Conservation (phyloP, 2,113 vertebrate species). For the Budorcas taxicolor region DNA sequence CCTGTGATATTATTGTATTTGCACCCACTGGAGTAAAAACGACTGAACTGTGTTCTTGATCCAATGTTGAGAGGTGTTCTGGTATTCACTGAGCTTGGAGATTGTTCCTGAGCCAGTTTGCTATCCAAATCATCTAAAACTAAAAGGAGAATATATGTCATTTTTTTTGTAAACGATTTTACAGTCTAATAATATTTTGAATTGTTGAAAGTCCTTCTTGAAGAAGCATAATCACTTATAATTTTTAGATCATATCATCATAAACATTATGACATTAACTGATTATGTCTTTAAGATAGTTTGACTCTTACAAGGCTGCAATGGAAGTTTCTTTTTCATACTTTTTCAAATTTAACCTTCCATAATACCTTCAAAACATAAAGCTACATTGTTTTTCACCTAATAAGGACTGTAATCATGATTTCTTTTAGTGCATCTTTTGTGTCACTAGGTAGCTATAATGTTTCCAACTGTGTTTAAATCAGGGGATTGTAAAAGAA, state of each 20-base stretch:
- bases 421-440: background rate
- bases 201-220: background rate
- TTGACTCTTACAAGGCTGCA: background rate
- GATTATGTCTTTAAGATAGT: background rate
- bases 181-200: background rate
- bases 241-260: slow-evolving; percentile 5
- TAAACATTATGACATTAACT: background rate
- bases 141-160: slow-evolving; percentile 56
- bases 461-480: background rate
- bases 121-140: slow-evolving; percentile 84
- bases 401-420: background rate
- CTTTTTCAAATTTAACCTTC: background rate
- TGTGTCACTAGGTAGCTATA: background rate
- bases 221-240: background rate
- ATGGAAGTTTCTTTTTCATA: background rate
- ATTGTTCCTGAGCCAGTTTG: slow-evolving; percentile 82
- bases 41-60: slow-evolving; percentile 43
- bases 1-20: slow-evolving; percentile 14
- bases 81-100: slow-evolving; percentile 32
- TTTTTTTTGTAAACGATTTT: background rate
- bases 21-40: slow-evolving; percentile 22
- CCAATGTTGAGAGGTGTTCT: slow-evolving; percentile 23
- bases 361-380: background rate
- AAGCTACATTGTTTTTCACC: background rate
- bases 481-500: background rate